Base-by-base conservation (phyloP, 2,888 invertebrate genomes). In the Meandrusa payeni region DNA sequence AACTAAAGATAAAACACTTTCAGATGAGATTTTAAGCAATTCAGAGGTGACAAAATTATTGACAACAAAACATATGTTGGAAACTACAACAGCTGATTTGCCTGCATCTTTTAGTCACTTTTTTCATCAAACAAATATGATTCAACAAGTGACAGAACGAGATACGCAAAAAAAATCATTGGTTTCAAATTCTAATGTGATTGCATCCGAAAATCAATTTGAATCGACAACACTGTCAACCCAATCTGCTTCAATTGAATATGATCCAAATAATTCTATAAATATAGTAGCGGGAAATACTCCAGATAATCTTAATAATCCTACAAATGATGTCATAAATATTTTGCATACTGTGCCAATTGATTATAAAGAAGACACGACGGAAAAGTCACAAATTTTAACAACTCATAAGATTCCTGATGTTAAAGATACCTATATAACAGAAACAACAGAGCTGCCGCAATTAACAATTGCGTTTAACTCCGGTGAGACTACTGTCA, bases 71-170 rank as follows among this genome's bases (percentile, higher is more conserved):
- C 6, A 31, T 19, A 5, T 10, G 1, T 7, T 7, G 20, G 13
- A 37, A 31, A 20, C 12, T 12, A 31, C 31, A 9, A 31, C 24
- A 10, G 24, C 7, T 11, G 24, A 19, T 11, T 12, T 12, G 9
- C 9, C 13, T 7, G n/a, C 15, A 13, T 4, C 32, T 7, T 9
- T 11, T 3, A 23, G n/a, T 11, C 1, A 12, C 15, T 4, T 34
- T 15, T 9, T 10, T 41, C 6, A 28, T 34, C 22, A 27, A 28
- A 23, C 11, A 23, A 11, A 6, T 11, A 3, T n/a, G 11, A 36
- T 5, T 11, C 3, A 4, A 10, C 11, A 22, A 29, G 4, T 12
- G 7, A n/a, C n/a, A n/a, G n/a, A n/a, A n/a, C n/a, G n/a, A n/a
- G n/a, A n/a, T n/a, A n/a, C n/a, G n/a, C n/a, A n/a, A n/a, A n/a